phyloP scores from a whole-genome alignment of 1,140 invertebrate genomes.

The Papilio polyxenes region DNA sequence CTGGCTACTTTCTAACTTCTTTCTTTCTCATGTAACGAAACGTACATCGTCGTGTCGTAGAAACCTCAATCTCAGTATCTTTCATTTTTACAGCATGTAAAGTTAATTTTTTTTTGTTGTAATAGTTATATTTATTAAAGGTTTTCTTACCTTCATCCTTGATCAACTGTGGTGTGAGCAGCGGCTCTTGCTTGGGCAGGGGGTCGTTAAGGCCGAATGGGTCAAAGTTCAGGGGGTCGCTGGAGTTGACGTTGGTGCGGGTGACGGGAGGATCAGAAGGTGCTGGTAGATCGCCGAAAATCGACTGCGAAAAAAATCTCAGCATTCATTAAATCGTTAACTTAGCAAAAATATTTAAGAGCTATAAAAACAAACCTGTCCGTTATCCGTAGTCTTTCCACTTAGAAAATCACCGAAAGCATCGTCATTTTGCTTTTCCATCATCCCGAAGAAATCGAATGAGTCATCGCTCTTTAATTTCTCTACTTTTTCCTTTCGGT shows the following conservation, averaged over 20 bases:
- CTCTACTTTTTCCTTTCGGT: slow-evolving; percentile 47
- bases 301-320: slow-evolving; percentile 53
- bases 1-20: background rate
- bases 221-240: slow-evolving; percentile 67
- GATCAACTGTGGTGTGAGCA: slow-evolving; percentile 60
- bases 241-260: slow-evolving; percentile 51
- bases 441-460: slow-evolving; percentile 78
- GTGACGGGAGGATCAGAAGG: slow-evolving; percentile 47
- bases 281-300: slow-evolving; percentile 67
- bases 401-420: slow-evolving; percentile 76
- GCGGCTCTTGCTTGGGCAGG: slow-evolving; percentile 65
- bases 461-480: slow-evolving; percentile 71
- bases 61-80: too few relatives aligned
- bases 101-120: too few relatives aligned
- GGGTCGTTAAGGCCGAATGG: slow-evolving; percentile 74
- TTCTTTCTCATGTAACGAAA: background rate
- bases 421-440: slow-evolving; percentile 72
- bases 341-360: background rate
- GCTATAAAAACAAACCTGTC: slow-evolving; percentile 52
- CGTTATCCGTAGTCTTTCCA: slow-evolving; percentile 53
- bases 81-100: too few relatives aligned
- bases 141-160: slow-evolving; percentile 60
- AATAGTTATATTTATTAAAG: background rate
- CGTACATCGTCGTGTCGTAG: background rate
- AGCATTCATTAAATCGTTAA: background rate